phyloP scores from a whole-genome alignment of 2,797 vertebrate genomes.

The Carduelis carduelis region DNA sequence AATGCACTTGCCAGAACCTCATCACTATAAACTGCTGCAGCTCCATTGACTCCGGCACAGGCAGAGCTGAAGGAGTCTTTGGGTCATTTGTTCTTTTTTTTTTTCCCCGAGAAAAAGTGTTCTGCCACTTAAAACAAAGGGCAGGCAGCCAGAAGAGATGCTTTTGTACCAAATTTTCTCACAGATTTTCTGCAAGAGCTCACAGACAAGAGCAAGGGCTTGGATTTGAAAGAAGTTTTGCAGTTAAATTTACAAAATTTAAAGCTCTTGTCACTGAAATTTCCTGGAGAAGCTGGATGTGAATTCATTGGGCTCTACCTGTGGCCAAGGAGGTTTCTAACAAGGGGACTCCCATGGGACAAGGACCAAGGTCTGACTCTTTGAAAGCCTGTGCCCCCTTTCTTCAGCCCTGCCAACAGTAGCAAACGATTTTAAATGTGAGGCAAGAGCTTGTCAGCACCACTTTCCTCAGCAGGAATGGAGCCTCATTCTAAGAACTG shows the following conservation, averaged over 20 bases:
- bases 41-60: neutral
- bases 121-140: slow-evolving; percentile 18
- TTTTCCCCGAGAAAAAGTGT: neutral
- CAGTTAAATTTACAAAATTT: neutral
- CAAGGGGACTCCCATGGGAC: neutral
- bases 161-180: neutral
- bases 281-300: neutral
- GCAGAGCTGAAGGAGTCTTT: neutral
- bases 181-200: neutral
- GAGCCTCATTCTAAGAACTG: neutral
- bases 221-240: neutral
- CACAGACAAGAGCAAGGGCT: neutral
- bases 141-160: neutral
- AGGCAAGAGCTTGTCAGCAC: neutral
- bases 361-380: neutral
- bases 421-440: neutral
- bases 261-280: neutral
- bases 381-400: neutral
- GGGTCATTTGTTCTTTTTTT: neutral
- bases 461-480: neutral
- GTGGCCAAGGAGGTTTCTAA: neutral
- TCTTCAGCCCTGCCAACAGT: neutral
- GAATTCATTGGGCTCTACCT: neutral
- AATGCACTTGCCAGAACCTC: slow-evolving; percentile 28
- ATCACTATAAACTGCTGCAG: neutral